Conservation (phyloP, 2,888 invertebrate genomes). For the Mystacides longicornis region DNA sequence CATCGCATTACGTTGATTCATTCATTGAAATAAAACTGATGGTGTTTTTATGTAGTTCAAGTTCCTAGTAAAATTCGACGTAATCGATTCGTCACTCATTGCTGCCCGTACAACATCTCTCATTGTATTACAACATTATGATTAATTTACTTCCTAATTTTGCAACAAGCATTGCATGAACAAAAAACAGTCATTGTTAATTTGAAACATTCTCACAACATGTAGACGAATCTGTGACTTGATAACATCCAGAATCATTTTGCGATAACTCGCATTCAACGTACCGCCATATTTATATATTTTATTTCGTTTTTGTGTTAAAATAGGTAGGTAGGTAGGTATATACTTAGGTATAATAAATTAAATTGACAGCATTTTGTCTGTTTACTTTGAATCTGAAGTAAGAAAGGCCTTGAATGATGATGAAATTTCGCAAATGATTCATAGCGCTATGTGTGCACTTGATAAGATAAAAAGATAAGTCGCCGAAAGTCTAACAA, state of each 20-base stretch:
- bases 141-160: no score
- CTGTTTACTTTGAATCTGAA: no score
- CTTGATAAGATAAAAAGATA: no score
- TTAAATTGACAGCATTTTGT: neutral
- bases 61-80: no score
- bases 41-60: neutral
- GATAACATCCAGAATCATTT: neutral
- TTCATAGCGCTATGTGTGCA: no score
- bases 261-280: neutral
- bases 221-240: neutral
- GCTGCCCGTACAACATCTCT: no score
- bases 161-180: neutral
- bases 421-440: no score
- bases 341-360: neutral
- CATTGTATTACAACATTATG: no score
- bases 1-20: neutral
- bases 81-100: no score
- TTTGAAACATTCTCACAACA: neutral
- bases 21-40: neutral
- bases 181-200: neutral
- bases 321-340: neutral
- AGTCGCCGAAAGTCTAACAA: no score
- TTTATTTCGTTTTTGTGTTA: neutral
- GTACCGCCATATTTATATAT: neutral
- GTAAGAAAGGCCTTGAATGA: no score